Evolutionary conservation across 2,888 invertebrate species (phyloP), one percentile per base, ranked within the genome.

Genomic region (Aporophyla lueneburgensis): DNA sequence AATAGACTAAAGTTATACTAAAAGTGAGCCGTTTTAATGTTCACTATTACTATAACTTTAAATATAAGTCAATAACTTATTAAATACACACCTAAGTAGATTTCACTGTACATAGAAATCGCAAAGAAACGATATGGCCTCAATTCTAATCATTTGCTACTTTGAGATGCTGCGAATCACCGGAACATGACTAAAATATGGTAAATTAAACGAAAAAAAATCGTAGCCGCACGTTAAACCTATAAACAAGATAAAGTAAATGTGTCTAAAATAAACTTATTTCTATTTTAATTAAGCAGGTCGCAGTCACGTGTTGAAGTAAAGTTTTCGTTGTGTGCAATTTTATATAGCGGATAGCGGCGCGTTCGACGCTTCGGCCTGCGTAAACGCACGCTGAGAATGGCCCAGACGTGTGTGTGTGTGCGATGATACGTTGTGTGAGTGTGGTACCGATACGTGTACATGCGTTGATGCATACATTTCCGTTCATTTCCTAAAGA

Each of bases 81-180:
- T 70, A 78, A 61, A 78, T 65, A 33, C 19, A 40, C 67, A 58
- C 49, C 10, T 63, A 54, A 58, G 61, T 63, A 63, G 68, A 72
- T 77, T 84, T 84, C 76, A 74, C 66, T 80, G 40, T 24, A 69
- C 40, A 67, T 65, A 80, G 59, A 70, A 74, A 84, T 43, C 58
- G 49, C 76, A 73, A 68, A 65, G 69, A 76, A 74, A 76, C 62
- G 27, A 80, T 24, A 71, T 70, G 74, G 40, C 85, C 85, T 81
- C 69, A 74, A 70, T 74, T 70, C 49, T 61, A 62, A 59, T 49
- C 14, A 53, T 74, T 68, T 40, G 33, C 54, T 72, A 70, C 61
- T 46, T 51, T 21, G 56, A 72, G 62, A 69, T 27, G 43, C 68
- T 68, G 49, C 49, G 3, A 71, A 63, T 67, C 40, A 16, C 6